A percentile compares a stretch with the other conserved stretches of the same genome.
phyloP scores from a whole-genome alignment of 1,140 invertebrate species.

The fruit fly (Drosophila melanogaster) region DNA sequence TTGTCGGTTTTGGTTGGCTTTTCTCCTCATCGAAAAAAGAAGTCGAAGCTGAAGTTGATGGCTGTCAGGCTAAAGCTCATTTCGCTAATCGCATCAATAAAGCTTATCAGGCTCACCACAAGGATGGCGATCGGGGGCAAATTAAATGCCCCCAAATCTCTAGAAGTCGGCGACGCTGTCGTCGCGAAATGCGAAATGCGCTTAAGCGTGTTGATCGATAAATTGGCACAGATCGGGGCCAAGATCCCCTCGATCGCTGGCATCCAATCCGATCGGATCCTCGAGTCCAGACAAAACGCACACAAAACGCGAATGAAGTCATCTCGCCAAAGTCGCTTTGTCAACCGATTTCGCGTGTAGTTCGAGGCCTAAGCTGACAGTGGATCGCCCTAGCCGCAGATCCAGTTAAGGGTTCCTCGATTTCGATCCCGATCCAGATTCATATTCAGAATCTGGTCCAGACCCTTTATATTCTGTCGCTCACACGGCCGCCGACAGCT shows the following conservation, averaged over 20 bases:
- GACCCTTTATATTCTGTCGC: slow-evolving; percentile 40
- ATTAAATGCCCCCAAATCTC: slow-evolving; percentile 67
- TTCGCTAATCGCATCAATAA: slow-evolving; percentile 82
- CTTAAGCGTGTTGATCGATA: slow-evolving; percentile 81
- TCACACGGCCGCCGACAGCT: slow-evolving; percentile 59
- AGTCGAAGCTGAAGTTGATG: slow-evolving; percentile 22
- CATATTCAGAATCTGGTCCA: slow-evolving; percentile 1
- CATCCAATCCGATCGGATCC: slow-evolving; percentile 10
- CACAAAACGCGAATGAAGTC: slow-evolving; percentile 77
- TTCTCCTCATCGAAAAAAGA: background rate
- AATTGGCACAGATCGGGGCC: slow-evolving; percentile 65
- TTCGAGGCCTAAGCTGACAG: slow-evolving; percentile 71
- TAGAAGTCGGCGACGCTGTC: slow-evolving; percentile 33
- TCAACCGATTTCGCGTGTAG: slow-evolving; percentile 77
- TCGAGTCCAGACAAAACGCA: slow-evolving; percentile 56
- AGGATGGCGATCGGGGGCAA: slow-evolving; percentile 21
- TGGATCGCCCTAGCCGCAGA: slow-evolving; percentile 66
- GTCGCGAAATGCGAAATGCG: slow-evolving; percentile 62
- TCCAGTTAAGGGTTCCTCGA: slow-evolving; percentile 27
- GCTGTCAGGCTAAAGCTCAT: slow-evolving; percentile 67
- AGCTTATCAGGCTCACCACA: slow-evolving; percentile 72
- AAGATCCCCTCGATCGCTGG: slow-evolving; percentile 24
- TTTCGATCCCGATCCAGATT: background rate
- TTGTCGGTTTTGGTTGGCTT: slow-evolving; percentile 64
- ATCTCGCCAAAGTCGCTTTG: slow-evolving; percentile 73